Base-by-base conservation (phyloP, 2,888 invertebrate species). In the Megalurothrips usitatus region DNA sequence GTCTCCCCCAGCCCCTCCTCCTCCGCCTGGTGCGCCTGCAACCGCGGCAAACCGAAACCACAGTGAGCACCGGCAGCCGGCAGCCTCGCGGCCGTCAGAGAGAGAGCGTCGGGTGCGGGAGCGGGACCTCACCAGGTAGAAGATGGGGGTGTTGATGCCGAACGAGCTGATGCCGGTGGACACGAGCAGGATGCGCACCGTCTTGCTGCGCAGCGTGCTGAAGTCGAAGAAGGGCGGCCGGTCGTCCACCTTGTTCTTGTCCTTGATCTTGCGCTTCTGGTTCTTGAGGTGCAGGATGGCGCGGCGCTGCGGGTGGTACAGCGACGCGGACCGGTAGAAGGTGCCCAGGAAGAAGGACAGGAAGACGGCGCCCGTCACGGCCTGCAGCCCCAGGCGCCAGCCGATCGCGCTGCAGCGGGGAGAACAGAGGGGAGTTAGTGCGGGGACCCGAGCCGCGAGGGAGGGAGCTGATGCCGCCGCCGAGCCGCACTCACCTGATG, bases 211-310 rank as follows among this genome's bases (percentile, higher is more conserved):
- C 82, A 96, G 89, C 11, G 95, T 95, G 82, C 93, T 93, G 86
- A 95, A 94, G 87, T 96, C 96, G 86, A 96, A 94, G 88, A 96
- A 96, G 0, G 95, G 94, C 75, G 94, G 94, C 83, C 93, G 91
- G 84, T 95, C 95, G 84, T 94, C 94, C 68, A 89, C 86, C 84
- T 93, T 93, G 86, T 92, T 94, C 82, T 88, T 87, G 83, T 88
- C 88, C 87, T 94, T 94, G 89, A 94, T 92, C 87, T 94, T 94
- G 83, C 94, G 89, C 86, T 95, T 94, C 87, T 96, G 95, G 87
- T 94, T 95, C 88, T 96, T 96, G 85, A 96, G 91, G 87, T 96
- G 96, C 78, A 96, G 89, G 84, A 96, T 96, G 82, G 95, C 96
- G 82, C 95, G 90, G 82, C 96, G 88, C 86, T 96, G 94, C 0